phyloP scores from a whole-genome alignment of 2,797 vertebrate species.

The Gymnopithys bicolor region DNA sequence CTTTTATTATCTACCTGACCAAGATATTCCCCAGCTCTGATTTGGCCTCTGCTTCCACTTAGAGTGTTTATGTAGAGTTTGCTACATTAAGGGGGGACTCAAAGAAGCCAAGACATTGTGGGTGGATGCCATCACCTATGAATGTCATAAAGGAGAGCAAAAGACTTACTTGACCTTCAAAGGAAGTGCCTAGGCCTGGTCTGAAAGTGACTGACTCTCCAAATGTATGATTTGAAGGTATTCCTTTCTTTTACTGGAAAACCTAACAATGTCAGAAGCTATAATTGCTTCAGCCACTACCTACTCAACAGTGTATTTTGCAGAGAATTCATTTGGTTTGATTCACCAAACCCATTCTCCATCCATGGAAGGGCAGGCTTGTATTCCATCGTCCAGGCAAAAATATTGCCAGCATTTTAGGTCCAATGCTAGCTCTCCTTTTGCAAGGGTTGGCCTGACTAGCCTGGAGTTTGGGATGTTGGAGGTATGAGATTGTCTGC shows the following conservation, averaged over 20 bases:
- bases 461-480: not conserved
- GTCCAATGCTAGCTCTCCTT: not conserved
- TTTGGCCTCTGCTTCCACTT: not conserved
- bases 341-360: not conserved
- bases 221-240: not conserved
- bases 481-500: not conserved
- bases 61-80: not conserved
- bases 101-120: not conserved
- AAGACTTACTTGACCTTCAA: not conserved
- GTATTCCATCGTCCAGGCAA: not conserved
- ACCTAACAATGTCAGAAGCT: not conserved
- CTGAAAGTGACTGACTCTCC: not conserved
- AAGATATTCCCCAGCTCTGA: not conserved
- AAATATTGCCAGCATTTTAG: not conserved
- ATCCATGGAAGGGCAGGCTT: not conserved
- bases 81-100: not conserved
- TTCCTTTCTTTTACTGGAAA: not conserved
- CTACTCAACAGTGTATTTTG: not conserved
- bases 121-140: not conserved
- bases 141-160: not conserved
- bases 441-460: not conserved
- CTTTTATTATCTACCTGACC: not conserved
- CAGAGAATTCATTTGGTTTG: not conserved
- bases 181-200: not conserved
- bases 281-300: not conserved